Conservation (phyloP, 2,797 vertebrate species). For the Heteromormyrus szaboi region DNA sequence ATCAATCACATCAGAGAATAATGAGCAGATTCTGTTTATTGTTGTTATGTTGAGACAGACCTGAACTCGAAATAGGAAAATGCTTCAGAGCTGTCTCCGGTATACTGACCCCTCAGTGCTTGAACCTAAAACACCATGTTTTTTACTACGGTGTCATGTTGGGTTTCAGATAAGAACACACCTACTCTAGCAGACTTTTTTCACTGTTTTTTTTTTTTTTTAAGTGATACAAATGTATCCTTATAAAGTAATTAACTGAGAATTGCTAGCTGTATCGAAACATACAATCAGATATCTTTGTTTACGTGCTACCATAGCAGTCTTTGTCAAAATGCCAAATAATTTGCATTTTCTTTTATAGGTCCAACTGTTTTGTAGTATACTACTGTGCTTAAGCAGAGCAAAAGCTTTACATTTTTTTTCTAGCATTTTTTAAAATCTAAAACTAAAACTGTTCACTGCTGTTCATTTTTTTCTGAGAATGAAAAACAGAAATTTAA, state of each 20-base stretch:
- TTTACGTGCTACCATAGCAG: background rate
- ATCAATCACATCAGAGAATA: background rate
- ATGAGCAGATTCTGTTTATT: background rate
- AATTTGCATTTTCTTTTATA: background rate
- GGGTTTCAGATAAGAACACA: background rate
- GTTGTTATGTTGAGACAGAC: background rate
- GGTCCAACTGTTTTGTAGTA: background rate
- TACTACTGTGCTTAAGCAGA: background rate
- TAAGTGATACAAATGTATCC: background rate
- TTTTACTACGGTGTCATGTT: background rate
- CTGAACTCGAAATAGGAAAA: background rate
- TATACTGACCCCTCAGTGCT: background rate
- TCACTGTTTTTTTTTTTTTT: constrained; percentile 16
- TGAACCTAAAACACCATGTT: background rate
- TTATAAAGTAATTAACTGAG: background rate
- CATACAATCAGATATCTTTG: background rate
- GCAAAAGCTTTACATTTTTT: background rate
- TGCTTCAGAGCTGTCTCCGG: background rate
- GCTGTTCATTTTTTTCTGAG: background rate
- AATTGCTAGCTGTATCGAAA: background rate
- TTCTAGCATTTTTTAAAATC: background rate
- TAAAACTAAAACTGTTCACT: background rate
- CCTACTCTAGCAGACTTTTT: background rate
- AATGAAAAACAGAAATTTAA: background rate
- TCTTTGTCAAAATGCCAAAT: background rate